phyloP scores from a whole-genome alignment of 1,140 invertebrate species.

The Trichonephila inaurata region DNA sequence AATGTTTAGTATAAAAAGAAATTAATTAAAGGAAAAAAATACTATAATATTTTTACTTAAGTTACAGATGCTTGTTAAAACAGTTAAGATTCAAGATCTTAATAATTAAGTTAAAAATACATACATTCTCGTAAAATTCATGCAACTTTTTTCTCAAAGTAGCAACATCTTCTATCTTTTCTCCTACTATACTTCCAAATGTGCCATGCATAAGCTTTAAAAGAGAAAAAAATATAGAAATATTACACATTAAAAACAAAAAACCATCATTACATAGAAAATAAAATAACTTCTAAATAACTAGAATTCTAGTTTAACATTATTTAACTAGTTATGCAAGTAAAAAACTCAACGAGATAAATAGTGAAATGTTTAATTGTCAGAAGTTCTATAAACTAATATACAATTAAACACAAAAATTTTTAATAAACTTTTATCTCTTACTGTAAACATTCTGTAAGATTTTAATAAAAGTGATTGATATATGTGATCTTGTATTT shows the following conservation, averaged over 20 bases:
- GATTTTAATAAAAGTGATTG: constrained; percentile 87
- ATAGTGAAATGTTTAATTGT: too few species aligned
- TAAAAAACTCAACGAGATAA: too few species aligned
- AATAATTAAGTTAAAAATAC: background rate
- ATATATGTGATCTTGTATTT: constrained; percentile 89
- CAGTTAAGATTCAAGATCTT: background rate
- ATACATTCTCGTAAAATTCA: constrained; percentile 79
- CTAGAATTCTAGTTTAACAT: too few species aligned
- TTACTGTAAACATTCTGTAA: constrained; percentile 86
- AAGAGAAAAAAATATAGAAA: background rate
- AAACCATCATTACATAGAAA: background rate
- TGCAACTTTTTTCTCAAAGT: constrained; percentile 85
- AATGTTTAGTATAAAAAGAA: too few species aligned
- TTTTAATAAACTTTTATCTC: background rate
- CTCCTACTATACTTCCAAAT: constrained; percentile 84
- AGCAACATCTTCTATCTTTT: constrained; percentile 81
- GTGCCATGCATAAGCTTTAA: constrained; percentile 87
- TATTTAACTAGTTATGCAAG: too few species aligned
- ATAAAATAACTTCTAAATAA: too few species aligned
- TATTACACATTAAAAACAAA: too few species aligned
- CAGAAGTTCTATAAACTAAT: background rate
- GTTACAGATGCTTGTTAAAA: too few species aligned
- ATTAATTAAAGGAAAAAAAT: too few species aligned
- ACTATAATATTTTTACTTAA: too few species aligned
- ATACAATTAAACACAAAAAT: background rate